phyloP scores from a whole-genome alignment of 92 coral and sea anemone species.

The Blastomussa wellsi region DNA sequence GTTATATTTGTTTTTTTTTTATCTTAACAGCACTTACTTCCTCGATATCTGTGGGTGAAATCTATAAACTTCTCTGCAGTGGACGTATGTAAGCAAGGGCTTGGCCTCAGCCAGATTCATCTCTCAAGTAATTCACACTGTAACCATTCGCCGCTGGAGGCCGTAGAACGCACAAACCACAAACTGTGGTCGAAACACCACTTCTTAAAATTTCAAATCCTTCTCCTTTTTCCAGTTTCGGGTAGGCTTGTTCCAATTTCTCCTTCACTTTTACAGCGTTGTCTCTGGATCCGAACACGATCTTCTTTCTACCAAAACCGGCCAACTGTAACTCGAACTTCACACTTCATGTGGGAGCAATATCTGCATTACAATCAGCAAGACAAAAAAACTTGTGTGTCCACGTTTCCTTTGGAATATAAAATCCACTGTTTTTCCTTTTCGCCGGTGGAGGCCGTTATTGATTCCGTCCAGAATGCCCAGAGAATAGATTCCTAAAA shows the following conservation, averaged over 20 bases:
- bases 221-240: constrained; percentile 31
- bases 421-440: too few relatives aligned
- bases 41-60: constrained; percentile 13
- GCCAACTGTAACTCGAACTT: too few relatives aligned
- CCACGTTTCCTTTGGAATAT: too few relatives aligned
- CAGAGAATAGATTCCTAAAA: too few relatives aligned
- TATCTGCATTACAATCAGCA: too few relatives aligned
- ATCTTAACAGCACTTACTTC: constrained; percentile 36
- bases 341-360: too few relatives aligned
- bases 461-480: too few relatives aligned
- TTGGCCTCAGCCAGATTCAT: constrained; percentile 46
- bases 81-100: constrained; percentile 44
- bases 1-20: too few relatives aligned
- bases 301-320: constrained; percentile 40
- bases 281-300: constrained; percentile 34
- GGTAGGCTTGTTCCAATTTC: constrained; percentile 32
- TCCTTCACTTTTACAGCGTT: constrained; percentile 15
- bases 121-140: constrained; percentile 37
- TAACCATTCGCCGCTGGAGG: constrained; percentile 44
- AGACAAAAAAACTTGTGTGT: too few relatives aligned
- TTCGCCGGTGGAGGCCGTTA: too few relatives aligned
- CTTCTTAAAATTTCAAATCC: constrained; percentile 52
- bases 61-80: constrained; percentile 46
- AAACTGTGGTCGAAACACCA: too few relatives aligned
- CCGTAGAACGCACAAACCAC: constrained; percentile 42